Percentiles rank a stretch among this genome's conserved stretches.
Evolutionary conservation across 2,113 vertebrate genomes (phyloP).

Genomic region (Tor tambroides): DNA sequence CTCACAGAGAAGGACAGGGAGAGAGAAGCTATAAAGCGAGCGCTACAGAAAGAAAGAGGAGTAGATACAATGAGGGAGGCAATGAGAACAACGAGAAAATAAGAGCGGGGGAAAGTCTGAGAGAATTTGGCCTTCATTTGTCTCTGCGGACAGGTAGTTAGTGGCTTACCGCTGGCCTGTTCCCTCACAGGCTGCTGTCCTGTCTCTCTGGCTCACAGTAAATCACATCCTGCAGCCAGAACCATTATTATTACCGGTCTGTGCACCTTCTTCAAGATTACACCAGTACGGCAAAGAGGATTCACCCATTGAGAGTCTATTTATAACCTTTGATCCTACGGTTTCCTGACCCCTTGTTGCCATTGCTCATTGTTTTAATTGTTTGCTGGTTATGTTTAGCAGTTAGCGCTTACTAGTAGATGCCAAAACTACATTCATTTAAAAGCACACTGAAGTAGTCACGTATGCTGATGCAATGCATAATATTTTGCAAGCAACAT

Average conservation of each 20-base stretch:
- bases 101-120: conserved; percentile 32
- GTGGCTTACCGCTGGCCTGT: conserved; percentile 48
- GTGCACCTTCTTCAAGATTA: conserved; percentile 52
- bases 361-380: background rate
- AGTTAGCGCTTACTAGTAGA: background rate
- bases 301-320: conserved; percentile 48
- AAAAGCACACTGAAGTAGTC: background rate
- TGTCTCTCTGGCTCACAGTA: conserved; percentile 46
- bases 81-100: conserved; percentile 19
- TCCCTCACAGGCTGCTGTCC: conserved; percentile 29
- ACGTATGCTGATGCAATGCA: too few relatives aligned
- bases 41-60: background rate
- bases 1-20: background rate
- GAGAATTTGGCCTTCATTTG: conserved; percentile 54
- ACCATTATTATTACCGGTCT: conserved; percentile 49
- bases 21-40: background rate
- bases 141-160: conserved; percentile 56
- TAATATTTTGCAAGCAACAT: background rate
- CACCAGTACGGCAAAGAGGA: conserved; percentile 39
- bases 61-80: background rate
- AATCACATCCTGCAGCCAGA: conserved; percentile 52
- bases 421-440: background rate
- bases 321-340: conserved; percentile 43
- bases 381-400: background rate
- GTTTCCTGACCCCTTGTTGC: conserved; percentile 36